Evolutionary conservation across 1,140 invertebrate species (phyloP).

Genomic region (Brachystomella parvula): DNA sequence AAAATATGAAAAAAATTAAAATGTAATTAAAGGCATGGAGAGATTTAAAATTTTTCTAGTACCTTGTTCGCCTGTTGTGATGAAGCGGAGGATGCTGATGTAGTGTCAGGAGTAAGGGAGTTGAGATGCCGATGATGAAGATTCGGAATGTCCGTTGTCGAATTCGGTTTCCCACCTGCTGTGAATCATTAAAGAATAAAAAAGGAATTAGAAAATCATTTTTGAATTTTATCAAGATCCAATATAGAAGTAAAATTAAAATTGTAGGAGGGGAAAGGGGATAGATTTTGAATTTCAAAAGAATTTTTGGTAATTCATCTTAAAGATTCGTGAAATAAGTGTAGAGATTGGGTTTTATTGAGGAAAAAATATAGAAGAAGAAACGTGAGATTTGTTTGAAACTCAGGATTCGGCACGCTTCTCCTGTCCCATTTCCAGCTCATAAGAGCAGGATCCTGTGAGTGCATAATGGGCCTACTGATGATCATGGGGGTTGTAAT

Average conservation of each 20-base stretch:
- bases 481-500: neutral
- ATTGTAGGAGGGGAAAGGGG: too few relatives aligned
- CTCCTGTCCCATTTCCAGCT: slow-evolving; percentile 3
- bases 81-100: too few relatives aligned
- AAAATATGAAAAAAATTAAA: neutral
- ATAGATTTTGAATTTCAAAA: too few relatives aligned
- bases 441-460: neutral
- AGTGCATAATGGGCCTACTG: neutral
- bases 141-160: neutral
- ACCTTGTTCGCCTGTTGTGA: neutral
- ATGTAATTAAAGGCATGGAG: neutral
- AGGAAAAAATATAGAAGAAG: slow-evolving; percentile 5
- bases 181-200: slow-evolving; percentile 3
- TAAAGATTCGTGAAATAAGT: too few relatives aligned
- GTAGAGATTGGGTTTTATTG: too few relatives aligned
- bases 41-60: neutral
- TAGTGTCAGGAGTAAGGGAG: neutral
- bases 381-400: slow-evolving; percentile 6
- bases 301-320: too few relatives aligned
- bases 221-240: neutral
- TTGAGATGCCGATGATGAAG: slow-evolving; percentile 10
- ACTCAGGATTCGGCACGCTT: slow-evolving; percentile 8
- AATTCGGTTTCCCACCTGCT: slow-evolving; percentile 8
- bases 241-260: neutral
- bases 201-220: slow-evolving; percentile 5